Evolutionary conservation across 2,888 invertebrate species (phyloP).

Genomic region (Ceriagrion tenellum): DNA sequence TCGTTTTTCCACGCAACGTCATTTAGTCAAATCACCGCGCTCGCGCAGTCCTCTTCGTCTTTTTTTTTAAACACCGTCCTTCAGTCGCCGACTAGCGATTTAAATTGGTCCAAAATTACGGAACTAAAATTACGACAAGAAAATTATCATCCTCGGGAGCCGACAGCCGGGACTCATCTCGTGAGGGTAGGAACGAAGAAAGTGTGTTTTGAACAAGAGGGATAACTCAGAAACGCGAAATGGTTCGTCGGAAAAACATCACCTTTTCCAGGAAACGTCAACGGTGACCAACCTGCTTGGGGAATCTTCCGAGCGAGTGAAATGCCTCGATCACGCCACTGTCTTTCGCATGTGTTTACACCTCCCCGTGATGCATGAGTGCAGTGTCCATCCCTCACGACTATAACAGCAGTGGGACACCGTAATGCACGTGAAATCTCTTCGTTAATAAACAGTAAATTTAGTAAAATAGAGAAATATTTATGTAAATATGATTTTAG

Average conservation of each 20-base stretch:
- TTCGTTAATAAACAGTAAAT: no score
- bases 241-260: not conserved
- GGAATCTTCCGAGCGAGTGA: no score
- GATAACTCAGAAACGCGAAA: not conserved
- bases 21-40: not conserved
- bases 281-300: not conserved
- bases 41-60: not conserved
- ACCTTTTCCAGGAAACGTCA: not conserved
- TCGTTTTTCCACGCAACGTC: not conserved
- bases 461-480: no score
- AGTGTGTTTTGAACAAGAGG: not conserved
- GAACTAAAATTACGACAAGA: not conserved
- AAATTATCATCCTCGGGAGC: not conserved
- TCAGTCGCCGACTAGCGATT: not conserved
- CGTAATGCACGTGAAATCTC: no score
- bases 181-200: not conserved
- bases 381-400: no score
- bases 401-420: no score
- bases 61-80: not conserved
- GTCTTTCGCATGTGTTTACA: no score
- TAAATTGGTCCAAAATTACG: conserved; percentile 17
- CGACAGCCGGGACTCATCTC: not conserved
- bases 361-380: no score
- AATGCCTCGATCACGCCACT: no score
- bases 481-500: no score